Base-by-base conservation (phyloP, 2,888 invertebrate genomes). In the Gortyna flavago region DNA sequence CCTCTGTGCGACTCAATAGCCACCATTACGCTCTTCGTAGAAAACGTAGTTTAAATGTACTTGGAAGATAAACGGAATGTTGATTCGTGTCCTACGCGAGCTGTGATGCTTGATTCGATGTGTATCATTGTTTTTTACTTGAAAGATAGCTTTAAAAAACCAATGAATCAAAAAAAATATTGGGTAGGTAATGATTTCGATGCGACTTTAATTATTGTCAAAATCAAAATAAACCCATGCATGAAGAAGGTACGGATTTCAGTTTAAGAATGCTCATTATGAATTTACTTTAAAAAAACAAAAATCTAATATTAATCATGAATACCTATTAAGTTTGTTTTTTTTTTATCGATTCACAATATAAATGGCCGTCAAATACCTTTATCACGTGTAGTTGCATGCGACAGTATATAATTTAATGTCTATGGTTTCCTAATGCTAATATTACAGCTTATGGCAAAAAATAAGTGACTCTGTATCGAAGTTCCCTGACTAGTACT, bases 11-110 rank as follows among this genome's bases (percentile, higher is more conserved):
- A 68, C 29, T 75, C 72, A 82, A 85, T 74, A 66, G 75, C 70
- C 80, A 77, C 83, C 72, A 86, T 80, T 79, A 80, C 29, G 64
- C 21, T 86, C 44, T 76, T 70, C 77, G 68, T 51, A 73, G 41
- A 48, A 75, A 76, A 75, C 35, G 9, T 32, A 54, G 41, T 70
- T 11, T 62, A 68, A 51, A 82, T 35, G 51, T 13, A 38, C 48
- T 44, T 82, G 2, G 5, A 69, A 67, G 44, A 54, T 67, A 80
- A 59, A 67, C 35, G n/a, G 38, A 61, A 38, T 70, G 57, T 18
- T 62, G 38, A 41, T 35, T 44, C 32, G n/a, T 38, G 25, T 54
- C 18, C 18, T 77, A 29, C 29, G 32, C 8, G 2, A 18, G 21
- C 21, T 64, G 18, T 57, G 35, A 35, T 66, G 5, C n/a, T 6